These are phyloP conservation scores for Cetonia aurata DNA, from an alignment of 2,888 invertebrate species.

Conservation along the genomic window DNA sequence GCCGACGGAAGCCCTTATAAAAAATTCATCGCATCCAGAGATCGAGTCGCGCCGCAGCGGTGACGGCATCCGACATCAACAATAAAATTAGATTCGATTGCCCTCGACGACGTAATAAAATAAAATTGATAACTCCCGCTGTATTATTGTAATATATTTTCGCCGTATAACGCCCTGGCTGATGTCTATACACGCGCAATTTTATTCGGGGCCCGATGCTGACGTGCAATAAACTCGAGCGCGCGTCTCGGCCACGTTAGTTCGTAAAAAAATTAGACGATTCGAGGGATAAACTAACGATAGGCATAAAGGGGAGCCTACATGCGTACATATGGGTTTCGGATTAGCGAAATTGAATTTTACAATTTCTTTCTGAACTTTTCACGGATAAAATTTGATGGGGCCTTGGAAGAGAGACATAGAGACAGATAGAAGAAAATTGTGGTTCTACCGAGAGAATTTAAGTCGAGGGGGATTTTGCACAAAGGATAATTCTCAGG, in stretches of 20 bases:
- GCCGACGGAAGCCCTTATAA: constrained; percentile 23
- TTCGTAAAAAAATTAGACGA: constrained; percentile 28
- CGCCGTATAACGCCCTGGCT: not conserved
- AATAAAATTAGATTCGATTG: constrained; percentile 37
- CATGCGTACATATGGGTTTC: not conserved
- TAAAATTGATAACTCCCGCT: constrained; percentile 27
- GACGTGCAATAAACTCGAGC: constrained; percentile 10
- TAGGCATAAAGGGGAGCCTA: not conserved
- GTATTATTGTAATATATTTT: constrained; percentile 36
- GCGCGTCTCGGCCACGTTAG: constrained; percentile 15
- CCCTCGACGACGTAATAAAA: constrained; percentile 20
- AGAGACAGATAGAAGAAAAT: no score
- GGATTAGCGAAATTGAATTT: constrained; percentile 12
- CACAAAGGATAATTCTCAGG: no score
- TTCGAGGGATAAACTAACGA: not conserved
- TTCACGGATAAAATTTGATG: no score
- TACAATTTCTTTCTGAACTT: not conserved
- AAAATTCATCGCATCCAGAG: constrained; percentile 24
- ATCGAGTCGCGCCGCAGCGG: not conserved
- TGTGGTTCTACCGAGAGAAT: no score
- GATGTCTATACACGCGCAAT: constrained; percentile 16
- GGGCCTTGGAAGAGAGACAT: no score
- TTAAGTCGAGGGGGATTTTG: no score
- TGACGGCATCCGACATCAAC: constrained; percentile 31
- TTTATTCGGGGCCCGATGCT: constrained; percentile 16